Evolutionary conservation across 2,888 invertebrate species (phyloP), one percentile per base, ranked within the genome.

Genomic region (Argynnis bischoffii): DNA sequence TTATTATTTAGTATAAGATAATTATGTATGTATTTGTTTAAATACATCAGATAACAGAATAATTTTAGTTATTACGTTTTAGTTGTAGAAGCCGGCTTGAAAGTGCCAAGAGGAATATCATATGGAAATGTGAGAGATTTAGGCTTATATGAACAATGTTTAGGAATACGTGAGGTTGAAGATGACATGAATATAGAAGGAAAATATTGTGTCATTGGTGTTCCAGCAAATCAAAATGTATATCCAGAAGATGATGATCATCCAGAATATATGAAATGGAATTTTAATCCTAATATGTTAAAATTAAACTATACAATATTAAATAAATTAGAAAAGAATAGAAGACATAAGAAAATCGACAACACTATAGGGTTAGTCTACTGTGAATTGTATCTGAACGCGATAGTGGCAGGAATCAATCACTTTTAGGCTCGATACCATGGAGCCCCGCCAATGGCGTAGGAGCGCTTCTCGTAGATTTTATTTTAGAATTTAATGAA

Each of bases 31-130:
- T n/a, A n/a, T n/a, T n/a, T n/a, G n/a, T n/a, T n/a, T n/a, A n/a
- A n/a, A n/a, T 1, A 18, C 18, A 18, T 56, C n/a, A n/a, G 35
- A 6, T 2, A 50, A 21, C 16, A n/a, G 21, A 15, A 15, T 57
- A 50, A 59, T 35, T 13, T n/a, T 18, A 21, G 63, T 31, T 26
- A 61, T 46, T 3, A 55, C 18, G 15, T 61, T 47, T 3, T 76
- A 88, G 89, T 88, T 75, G 55, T 84, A 6, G 88, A 88, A 59
- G 78, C 87, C 0, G 85, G 89, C 0, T 69, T 82, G 46, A 79
- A 87, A 69, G 75, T 77, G 8, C 88, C 88, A n/a, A 81, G 81
- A 67, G 86, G 88, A 18, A 69, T 88, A 15, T 56, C 81, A 5
- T 75, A 75, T 48, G 87, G 83, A 1, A 86, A 85, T 56, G 67